These are phyloP conservation scores for Brenthis ino DNA, from an alignment of 2,888 invertebrate species.

Conservation along the genomic window DNA sequence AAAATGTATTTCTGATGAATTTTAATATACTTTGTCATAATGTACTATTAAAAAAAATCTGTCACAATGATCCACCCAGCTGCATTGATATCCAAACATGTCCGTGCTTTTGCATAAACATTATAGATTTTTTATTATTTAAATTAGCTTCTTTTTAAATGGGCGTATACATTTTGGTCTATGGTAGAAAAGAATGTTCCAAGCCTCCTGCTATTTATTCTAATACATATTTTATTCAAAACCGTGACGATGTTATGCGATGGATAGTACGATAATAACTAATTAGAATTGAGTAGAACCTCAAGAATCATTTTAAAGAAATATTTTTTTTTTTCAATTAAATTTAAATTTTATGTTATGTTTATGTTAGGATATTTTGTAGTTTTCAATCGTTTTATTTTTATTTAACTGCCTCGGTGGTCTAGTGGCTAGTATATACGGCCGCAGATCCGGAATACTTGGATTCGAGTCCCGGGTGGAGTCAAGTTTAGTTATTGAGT, in stretches of 20 bases:
- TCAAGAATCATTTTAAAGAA: neutral
- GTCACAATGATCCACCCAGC: conserved; percentile 12
- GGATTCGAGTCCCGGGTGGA: too few species aligned
- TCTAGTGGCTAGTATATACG: too few species aligned
- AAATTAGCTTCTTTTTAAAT: conserved; percentile 23
- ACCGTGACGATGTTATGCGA: conserved; percentile 63
- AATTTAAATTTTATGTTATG: too few species aligned
- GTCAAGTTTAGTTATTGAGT: too few species aligned
- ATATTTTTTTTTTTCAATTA: too few species aligned
- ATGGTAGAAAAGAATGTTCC: conserved; percentile 31
- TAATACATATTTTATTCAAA: conserved; percentile 70
- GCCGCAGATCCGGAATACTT: too few species aligned
- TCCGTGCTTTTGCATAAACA: conserved; percentile 18
- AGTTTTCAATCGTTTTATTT: too few species aligned
- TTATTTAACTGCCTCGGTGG: too few species aligned
- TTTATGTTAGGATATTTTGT: too few species aligned
- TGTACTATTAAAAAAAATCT: neutral
- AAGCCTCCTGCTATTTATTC: conserved; percentile 69
- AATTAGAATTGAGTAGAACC: conserved; percentile 58
- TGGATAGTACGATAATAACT: conserved; percentile 54
- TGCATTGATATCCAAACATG: conserved; percentile 11
- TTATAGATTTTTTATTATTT: conserved; percentile 17
- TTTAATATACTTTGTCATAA: too few species aligned
- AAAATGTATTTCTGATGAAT: too few species aligned
- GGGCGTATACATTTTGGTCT: conserved; percentile 40